phyloP scores from a whole-genome alignment of 2,113 vertebrate genomes.

The Brienomyrus longianalis region DNA sequence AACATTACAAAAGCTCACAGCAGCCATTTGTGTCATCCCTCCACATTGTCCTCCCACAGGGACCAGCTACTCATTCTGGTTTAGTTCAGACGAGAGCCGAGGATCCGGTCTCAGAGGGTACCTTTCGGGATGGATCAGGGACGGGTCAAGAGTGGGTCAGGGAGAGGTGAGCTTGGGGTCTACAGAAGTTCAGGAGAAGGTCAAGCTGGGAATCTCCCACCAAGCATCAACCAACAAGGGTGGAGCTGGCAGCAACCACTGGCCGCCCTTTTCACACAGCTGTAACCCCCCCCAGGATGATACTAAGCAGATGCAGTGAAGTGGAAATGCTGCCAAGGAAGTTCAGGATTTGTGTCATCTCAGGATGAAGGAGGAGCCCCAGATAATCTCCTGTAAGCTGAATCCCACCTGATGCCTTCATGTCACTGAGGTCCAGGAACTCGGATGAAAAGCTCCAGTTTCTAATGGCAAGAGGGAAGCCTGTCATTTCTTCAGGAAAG shows the following conservation, averaged over 20 bases:
- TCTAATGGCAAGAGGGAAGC: background rate
- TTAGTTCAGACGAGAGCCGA: background rate
- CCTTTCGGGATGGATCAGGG: background rate
- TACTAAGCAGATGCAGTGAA: background rate
- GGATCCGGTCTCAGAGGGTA: background rate
- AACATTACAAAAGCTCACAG: background rate
- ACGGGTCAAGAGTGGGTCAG: background rate
- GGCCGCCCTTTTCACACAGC: background rate
- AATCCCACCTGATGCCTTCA: background rate
- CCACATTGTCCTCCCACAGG: background rate
- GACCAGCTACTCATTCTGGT: background rate
- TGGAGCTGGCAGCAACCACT: background rate
- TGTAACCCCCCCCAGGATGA: background rate
- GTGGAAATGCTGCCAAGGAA: background rate
- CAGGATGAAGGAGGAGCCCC: background rate
- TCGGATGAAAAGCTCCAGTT: background rate
- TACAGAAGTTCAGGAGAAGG: background rate
- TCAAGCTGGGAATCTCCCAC: background rate
- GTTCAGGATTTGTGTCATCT: background rate
- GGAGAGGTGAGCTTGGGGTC: background rate
- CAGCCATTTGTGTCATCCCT: background rate
- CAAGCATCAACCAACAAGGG: background rate
- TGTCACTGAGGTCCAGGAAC: background rate
- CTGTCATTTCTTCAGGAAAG: background rate
- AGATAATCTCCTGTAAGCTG: background rate